phyloP scores from a whole-genome alignment of 2,797 vertebrate species.

The Melanotaenia trifasciata region DNA sequence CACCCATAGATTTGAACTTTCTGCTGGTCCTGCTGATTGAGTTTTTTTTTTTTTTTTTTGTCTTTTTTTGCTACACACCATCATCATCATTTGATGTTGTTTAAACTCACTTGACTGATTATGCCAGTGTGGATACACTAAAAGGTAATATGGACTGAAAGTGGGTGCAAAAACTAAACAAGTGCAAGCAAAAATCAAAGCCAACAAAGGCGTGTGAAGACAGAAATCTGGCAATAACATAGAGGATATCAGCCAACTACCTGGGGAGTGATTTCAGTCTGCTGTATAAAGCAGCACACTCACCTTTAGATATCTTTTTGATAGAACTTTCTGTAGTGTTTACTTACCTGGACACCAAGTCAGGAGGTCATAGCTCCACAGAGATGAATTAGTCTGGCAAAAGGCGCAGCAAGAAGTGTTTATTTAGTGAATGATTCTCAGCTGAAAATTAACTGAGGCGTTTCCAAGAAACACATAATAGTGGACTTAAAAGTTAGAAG shows the following conservation, averaged over 20 bases:
- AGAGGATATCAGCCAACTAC: conserved; percentile 32
- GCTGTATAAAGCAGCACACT: conserved; percentile 32
- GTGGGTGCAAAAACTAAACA: not conserved
- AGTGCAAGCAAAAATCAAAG: not conserved
- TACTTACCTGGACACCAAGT: conserved; percentile 24
- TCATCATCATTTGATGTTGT: not conserved
- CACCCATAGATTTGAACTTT: not conserved
- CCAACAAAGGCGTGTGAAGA: not conserved
- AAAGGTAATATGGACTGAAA: not conserved
- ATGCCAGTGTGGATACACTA: not conserved
- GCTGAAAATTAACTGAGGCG: not conserved
- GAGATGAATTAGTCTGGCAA: conserved; percentile 1
- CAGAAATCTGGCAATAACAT: conserved; percentile 22
- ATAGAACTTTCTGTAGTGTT: conserved; percentile 44
- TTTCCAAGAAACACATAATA: conserved; percentile 7
- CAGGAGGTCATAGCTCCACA: conserved; percentile 23
- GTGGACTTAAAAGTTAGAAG: conserved; percentile 19
- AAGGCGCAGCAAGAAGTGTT: not conserved
- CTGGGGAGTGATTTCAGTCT: conserved; percentile 23
- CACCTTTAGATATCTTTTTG: conserved; percentile 37
- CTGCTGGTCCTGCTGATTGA: not conserved
- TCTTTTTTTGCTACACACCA: not conserved
- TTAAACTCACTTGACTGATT: not conserved
- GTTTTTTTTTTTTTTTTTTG: not conserved
- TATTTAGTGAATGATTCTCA: not conserved